Evolutionary conservation across 2,113 vertebrate genomes (phyloP).

Genomic region (Chamaetylas fuelleborni): DNA sequence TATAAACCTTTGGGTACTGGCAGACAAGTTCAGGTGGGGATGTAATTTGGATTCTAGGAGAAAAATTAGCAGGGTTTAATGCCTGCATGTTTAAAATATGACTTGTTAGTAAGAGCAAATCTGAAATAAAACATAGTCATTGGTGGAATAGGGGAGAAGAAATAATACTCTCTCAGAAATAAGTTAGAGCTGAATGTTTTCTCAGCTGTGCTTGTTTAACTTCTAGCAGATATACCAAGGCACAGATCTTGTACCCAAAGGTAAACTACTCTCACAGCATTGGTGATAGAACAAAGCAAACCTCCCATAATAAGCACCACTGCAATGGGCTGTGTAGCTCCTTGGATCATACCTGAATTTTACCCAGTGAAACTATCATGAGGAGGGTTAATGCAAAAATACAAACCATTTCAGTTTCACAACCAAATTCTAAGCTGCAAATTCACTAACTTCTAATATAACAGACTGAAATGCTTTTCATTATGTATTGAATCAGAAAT

Average conservation of each 20-base stretch:
- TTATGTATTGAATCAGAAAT: conserved; percentile 29
- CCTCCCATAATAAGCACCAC: neutral
- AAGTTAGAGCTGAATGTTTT: neutral
- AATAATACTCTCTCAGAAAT: neutral
- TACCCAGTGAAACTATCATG: neutral
- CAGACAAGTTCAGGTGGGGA: neutral
- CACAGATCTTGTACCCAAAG: neutral
- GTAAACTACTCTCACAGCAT: neutral
- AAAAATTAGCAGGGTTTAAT: neutral
- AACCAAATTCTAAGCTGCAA: neutral
- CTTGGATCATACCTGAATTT: neutral
- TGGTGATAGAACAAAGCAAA: neutral
- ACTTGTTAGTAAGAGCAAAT: neutral
- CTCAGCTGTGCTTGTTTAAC: neutral
- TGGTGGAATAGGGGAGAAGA: neutral
- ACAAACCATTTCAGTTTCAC: neutral
- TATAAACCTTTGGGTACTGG: neutral
- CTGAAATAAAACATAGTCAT: neutral
- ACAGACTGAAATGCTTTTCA: conserved; percentile 20
- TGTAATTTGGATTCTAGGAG: neutral
- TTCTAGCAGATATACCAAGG: neutral
- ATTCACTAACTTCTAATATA: conserved; percentile 26
- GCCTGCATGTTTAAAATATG: neutral
- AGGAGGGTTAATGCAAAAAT: neutral
- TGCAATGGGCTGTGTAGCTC: neutral